Evolutionary conservation across 1,140 invertebrate genomes (phyloP).

Genomic region (Plutomurus gul): DNA sequence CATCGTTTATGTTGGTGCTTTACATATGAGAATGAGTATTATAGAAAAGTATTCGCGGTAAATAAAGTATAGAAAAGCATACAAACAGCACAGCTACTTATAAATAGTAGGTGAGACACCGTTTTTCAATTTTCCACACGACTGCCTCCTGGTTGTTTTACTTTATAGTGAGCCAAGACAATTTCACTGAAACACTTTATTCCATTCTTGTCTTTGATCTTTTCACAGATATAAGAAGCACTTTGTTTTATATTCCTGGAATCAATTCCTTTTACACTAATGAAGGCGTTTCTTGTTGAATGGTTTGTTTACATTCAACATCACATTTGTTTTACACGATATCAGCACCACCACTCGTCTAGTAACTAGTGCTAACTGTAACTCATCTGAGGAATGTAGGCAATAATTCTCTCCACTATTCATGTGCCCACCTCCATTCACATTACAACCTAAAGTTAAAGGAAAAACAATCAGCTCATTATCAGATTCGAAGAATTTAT

Average conservation of each 20-base stretch:
- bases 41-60: too few species aligned
- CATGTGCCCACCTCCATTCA: too few species aligned
- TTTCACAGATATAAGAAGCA: neutral
- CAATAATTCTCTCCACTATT: too few species aligned
- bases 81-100: too few species aligned
- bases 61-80: too few species aligned
- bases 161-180: too few species aligned
- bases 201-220: neutral
- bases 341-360: neutral
- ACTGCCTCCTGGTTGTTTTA: too few species aligned
- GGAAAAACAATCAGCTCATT: neutral
- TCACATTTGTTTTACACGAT: too few species aligned
- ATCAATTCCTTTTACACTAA: neutral
- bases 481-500: neutral
- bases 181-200: neutral
- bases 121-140: neutral
- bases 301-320: too few species aligned
- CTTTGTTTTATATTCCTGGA: neutral
- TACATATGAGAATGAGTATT: too few species aligned
- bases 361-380: neutral
- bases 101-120: neutral
- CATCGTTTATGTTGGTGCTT: too few species aligned
- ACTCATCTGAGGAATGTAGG: neutral
- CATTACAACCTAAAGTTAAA: too few species aligned
- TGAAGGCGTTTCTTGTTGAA: neutral